phyloP scores from a whole-genome alignment of 2,797 vertebrate genomes.

The Rousettus madagascariensis region DNA sequence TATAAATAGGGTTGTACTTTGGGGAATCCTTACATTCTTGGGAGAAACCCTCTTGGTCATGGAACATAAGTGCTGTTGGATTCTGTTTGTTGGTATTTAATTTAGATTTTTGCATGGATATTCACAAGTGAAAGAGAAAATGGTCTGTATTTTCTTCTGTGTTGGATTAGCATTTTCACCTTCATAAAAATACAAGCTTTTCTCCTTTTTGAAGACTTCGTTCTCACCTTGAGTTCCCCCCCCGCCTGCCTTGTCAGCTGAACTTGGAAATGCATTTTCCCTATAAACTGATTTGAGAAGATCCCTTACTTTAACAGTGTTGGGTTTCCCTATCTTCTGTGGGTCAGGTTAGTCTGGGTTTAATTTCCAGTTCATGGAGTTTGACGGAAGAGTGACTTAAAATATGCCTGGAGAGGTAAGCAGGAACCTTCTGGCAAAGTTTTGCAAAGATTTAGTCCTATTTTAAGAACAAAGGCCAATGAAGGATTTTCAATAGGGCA shows the following conservation, averaged over 20 bases:
- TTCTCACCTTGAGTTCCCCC: background rate
- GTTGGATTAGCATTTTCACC: background rate
- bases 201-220: background rate
- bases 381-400: background rate
- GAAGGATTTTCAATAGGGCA: background rate
- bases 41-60: background rate
- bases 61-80: background rate
- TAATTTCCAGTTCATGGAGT: background rate
- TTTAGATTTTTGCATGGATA: background rate
- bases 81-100: slow-evolving; percentile 1
- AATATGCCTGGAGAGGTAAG: background rate
- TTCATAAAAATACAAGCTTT: background rate
- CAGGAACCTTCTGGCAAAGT: background rate
- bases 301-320: background rate
- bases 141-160: background rate
- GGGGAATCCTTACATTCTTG: background rate
- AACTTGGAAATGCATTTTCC: background rate
- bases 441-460: background rate
- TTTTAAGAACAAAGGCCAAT: background rate
- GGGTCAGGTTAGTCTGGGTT: background rate
- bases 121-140: background rate
- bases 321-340: background rate
- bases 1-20: background rate
- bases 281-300: background rate
- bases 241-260: background rate